Evolutionary conservation across 2,888 invertebrate species (phyloP), one percentile per base, ranked within the genome.

Genomic region (Hydropsyche betteni): DNA sequence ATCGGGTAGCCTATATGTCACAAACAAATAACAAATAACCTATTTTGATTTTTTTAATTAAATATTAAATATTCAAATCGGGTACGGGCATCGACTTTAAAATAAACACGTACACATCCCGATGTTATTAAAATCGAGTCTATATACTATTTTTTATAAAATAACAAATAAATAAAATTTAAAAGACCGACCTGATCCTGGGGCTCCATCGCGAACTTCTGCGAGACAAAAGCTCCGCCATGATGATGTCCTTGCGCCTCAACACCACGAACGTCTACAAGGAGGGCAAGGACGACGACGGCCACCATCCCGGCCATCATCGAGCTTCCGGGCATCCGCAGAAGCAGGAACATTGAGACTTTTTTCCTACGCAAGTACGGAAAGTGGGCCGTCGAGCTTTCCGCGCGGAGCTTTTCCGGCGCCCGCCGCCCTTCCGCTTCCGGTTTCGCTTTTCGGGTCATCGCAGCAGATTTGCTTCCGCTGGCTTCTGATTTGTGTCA

Each of bases 201-300:
- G 2, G 98, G 98, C 83, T 97, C 94, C 90, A 94, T 94, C 44
- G 94, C 94, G 84, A 98, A 97, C 84, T 93, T 91, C 86, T 98
- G 97, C 82, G 91, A 68, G 4, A 61, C 53, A 53, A 69, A 68
- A 10, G 69, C 71, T 33, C 74, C 77, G 12, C 68, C 77, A 34
- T 73, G 68, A 7, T 64, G 76, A 34, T 68, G 33, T 10, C 70
- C 52, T 44, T 74, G 79, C 34, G 64, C 36, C 33, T 16, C 8
- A 8, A 16, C 16, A 58, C 58, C 58, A 24, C 24, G 24, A 24
- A 24, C 1, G 2, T 24, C 24, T 1, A 24, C 24, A 24, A 24
- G 2, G 24, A 24, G 2, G 2, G 24, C 24, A 24, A 24, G 24
- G 24, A 24, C 24, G 24, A 24, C 24, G 24, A 24, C 24, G 24